Conservation (phyloP, 2,888 invertebrate genomes). For the Nowickia ferox region DNA sequence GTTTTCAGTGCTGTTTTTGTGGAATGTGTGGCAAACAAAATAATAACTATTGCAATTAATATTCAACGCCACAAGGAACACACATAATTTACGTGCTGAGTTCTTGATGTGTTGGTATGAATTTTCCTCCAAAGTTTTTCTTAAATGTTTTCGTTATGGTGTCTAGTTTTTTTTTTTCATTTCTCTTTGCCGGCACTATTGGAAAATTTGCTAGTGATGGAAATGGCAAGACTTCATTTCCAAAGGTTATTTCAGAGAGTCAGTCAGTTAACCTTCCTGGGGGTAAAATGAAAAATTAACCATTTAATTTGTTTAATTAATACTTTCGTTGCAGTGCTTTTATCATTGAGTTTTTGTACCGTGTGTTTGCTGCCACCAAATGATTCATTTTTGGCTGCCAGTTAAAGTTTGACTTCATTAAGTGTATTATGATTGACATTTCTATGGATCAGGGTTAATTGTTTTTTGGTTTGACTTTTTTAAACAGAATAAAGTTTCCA, state of each 20-base stretch:
- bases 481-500: too few species aligned
- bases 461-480: not conserved
- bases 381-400: conserved; percentile 43
- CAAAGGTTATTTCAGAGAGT: conserved; percentile 34
- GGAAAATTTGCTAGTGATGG: conserved; percentile 47
- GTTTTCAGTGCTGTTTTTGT: conserved; percentile 30
- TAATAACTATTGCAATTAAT: conserved; percentile 81
- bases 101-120: conserved; percentile 74
- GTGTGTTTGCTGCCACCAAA: not conserved
- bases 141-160: conserved; percentile 5
- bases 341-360: not conserved
- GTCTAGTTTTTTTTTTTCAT: conserved; percentile 13
- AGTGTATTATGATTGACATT: conserved; percentile 50
- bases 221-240: conserved; percentile 44
- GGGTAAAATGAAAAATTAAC: conserved; percentile 53
- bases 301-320: conserved; percentile 58
- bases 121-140: conserved; percentile 28
- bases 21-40: conserved; percentile 70
- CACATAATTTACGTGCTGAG: conserved; percentile 83
- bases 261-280: conserved; percentile 44
- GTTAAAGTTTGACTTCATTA: conserved; percentile 22
- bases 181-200: conserved; percentile 45
- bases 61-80: conserved; percentile 83
- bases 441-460: conserved; percentile 39
- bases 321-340: conserved; percentile 13